Conservation (phyloP, 2,113 vertebrate species). For the Narcine bancroftii region DNA sequence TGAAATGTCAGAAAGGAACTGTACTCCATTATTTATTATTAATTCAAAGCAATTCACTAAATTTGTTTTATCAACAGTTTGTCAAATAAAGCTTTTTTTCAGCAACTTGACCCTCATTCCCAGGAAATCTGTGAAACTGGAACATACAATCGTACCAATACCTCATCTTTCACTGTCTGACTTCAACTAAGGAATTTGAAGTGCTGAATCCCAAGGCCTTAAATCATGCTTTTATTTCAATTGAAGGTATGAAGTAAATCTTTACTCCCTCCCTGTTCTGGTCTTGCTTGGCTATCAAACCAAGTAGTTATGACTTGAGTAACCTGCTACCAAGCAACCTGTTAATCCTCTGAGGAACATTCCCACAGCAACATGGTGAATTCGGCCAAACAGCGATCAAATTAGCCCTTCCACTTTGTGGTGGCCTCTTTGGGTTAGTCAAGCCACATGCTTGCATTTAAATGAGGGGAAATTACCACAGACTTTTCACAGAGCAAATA, state of each 20-base stretch:
- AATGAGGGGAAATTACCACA: neutral
- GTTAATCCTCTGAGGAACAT: neutral
- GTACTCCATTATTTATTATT: neutral
- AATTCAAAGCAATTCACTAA: neutral
- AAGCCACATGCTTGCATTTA: neutral
- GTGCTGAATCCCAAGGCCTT: neutral
- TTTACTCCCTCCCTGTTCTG: neutral
- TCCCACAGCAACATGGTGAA: neutral
- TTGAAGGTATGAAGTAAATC: neutral
- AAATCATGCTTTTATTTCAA: neutral
- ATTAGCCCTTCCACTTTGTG: neutral
- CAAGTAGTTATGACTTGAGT: neutral
- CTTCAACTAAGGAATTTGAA: neutral
- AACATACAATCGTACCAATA: neutral
- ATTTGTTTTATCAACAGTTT: neutral
- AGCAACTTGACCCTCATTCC: neutral
- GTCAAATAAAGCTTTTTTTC: neutral
- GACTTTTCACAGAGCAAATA: neutral
- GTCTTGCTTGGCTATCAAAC: neutral
- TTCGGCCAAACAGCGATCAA: neutral
- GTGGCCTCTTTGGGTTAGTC: neutral
- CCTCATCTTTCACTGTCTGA: conserved; percentile 8
- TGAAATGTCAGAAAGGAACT: neutral
- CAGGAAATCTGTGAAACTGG: neutral
- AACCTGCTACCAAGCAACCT: neutral